Percentiles rank a stretch among this genome's conserved stretches.
Conservation (phyloP, 2,888 invertebrate species). For the Thera obeliscata region DNA sequence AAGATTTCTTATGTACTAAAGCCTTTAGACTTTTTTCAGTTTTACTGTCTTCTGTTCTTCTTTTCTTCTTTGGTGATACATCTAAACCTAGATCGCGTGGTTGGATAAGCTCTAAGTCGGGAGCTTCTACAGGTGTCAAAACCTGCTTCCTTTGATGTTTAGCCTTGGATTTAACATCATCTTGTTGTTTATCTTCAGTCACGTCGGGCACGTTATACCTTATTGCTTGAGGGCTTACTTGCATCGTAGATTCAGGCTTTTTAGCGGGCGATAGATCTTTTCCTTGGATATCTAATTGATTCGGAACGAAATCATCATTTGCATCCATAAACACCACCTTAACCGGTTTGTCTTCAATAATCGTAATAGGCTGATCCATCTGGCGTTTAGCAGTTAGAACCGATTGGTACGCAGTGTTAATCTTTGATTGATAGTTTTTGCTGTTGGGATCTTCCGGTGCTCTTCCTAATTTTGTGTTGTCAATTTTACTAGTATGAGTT, state of each 20-base stretch:
- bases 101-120: slow-evolving; percentile 77
- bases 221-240: slow-evolving; percentile 59
- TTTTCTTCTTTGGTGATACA: slow-evolving; percentile 72
- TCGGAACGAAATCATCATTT: slow-evolving; percentile 59
- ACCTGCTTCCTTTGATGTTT: slow-evolving; percentile 82
- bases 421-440: slow-evolving; percentile 71
- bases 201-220: slow-evolving; percentile 65
- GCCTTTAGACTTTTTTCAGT: slow-evolving; percentile 62
- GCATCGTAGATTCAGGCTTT: slow-evolving; percentile 44
- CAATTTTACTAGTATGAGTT: slow-evolving; percentile 51
- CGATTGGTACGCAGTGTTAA: slow-evolving; percentile 75
- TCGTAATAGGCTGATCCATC: slow-evolving; percentile 66
- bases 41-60: slow-evolving; percentile 65
- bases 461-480: slow-evolving; percentile 46
- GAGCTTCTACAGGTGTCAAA: slow-evolving; percentile 73
- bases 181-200: slow-evolving; percentile 61
- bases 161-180: slow-evolving; percentile 65
- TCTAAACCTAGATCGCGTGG: slow-evolving; percentile 68
- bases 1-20: slow-evolving; percentile 73
- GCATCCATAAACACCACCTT: slow-evolving; percentile 75
- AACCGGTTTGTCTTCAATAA: slow-evolving; percentile 79
- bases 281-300: slow-evolving; percentile 68
- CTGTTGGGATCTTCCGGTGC: slow-evolving; percentile 56
- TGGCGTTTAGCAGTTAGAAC: slow-evolving; percentile 72
- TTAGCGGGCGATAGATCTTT: slow-evolving; percentile 68